Percentiles rank a stretch among this genome's conserved stretches.
Conservation (phyloP, 2,113 vertebrate species). For the Polyodon spathula region DNA sequence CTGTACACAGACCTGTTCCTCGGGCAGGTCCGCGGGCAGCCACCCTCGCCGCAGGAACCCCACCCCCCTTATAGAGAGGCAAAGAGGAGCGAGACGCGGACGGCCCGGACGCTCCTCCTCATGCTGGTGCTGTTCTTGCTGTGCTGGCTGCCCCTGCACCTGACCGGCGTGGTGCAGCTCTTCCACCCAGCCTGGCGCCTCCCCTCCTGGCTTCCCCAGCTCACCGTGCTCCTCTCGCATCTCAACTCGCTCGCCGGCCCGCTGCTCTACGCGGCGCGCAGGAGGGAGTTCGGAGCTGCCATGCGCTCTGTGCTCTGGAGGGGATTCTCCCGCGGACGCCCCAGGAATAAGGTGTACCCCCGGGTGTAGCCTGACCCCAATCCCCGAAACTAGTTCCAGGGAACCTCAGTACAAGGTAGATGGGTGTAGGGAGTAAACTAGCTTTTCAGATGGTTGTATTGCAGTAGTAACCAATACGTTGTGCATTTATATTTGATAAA, state of each 20-base stretch:
- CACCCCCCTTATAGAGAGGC: conserved; percentile 18
- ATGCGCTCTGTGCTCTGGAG: conserved; percentile 22
- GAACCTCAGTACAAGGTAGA: no score
- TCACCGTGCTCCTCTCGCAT: conserved; percentile 48
- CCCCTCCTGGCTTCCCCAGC: conserved; percentile 30
- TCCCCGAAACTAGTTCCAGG: no score
- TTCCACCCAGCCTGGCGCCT: conserved; percentile 33
- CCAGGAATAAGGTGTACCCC: no score
- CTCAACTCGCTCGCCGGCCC: conserved; percentile 55
- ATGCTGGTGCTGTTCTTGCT: conserved; percentile 56
- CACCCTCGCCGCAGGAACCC: conserved; percentile 23
- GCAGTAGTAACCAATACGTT: no score
- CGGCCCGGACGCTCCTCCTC: conserved; percentile 39
- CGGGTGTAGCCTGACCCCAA: no score
- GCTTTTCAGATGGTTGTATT: no score
- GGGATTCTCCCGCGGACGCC: conserved; percentile 20
- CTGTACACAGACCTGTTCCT: conserved; percentile 47
- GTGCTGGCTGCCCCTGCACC: conserved; percentile 55
- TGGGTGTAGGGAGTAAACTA: no score
- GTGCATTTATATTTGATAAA: no score
- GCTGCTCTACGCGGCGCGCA: conserved; percentile 48
- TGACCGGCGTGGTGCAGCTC: conserved; percentile 43
- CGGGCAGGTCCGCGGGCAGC: conserved; percentile 16
- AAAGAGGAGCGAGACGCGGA: conserved; percentile 25
- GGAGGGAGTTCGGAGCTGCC: conserved; percentile 22